A percentile compares a stretch with the other conserved stretches of the same genome.
These are phyloP conservation scores for Hystrix cristata DNA, from an alignment of 2,113 vertebrate species.

Conservation along the genomic window DNA sequence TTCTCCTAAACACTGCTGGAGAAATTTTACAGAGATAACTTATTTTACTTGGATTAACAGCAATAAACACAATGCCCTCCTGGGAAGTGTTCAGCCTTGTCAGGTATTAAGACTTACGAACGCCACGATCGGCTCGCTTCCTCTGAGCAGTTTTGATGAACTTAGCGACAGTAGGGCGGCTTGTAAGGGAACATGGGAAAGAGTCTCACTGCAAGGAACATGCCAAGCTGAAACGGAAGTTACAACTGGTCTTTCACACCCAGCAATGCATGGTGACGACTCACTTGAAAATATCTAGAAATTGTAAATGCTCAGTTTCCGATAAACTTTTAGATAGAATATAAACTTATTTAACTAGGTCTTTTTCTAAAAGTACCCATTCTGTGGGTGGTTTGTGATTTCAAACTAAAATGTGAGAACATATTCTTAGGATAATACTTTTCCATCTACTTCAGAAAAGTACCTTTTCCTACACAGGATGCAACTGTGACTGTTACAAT, in stretches of 20 bases:
- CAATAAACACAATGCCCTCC: conserved; percentile 55
- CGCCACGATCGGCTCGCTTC: background rate
- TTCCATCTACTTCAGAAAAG: background rate
- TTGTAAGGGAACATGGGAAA: background rate
- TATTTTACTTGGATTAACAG: conserved; percentile 52
- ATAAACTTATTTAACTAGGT: background rate
- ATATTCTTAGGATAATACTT: background rate
- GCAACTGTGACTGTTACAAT: background rate
- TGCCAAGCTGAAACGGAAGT: background rate
- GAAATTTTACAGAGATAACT: conserved; percentile 40
- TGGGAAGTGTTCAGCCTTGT: background rate
- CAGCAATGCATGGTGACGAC: too few species aligned
- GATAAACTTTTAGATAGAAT: background rate
- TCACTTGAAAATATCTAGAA: background rate
- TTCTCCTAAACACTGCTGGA: conserved; percentile 3
- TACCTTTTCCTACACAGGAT: background rate
- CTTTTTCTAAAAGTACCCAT: background rate
- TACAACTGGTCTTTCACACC: background rate
- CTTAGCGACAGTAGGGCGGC: background rate
- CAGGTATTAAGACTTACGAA: conserved; percentile 48
- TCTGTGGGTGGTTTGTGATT: background rate
- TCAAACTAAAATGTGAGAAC: conserved; percentile 25
- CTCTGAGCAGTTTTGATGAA: conserved; percentile 38
- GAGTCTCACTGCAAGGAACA: background rate
- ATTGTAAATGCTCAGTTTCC: background rate